Evolutionary conservation across 2,888 invertebrate genomes (phyloP), one percentile per base, ranked within the genome.

Genomic region (Amiota mariae): DNA sequence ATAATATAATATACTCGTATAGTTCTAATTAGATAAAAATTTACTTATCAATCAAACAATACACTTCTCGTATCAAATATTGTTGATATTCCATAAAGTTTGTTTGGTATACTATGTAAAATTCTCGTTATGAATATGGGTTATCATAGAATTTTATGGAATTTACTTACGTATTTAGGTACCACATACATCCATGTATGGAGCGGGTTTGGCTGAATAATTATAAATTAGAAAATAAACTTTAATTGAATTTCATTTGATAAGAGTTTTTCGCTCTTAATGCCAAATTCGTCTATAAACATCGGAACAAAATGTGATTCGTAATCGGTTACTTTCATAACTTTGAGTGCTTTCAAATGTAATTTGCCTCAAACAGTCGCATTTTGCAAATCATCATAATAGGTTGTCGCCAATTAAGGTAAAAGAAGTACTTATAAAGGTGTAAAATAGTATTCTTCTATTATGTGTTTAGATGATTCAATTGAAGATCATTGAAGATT

Each of bases 31-130:
- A 54, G 13, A 8, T 54, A 54, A 54, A 54, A 54, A 77, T 75
- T 75, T 61, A 47, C 80, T 84, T 86, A 86, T 86, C 85, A 84
- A 78, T 78, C 75, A 77, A 85, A 77, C 75, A 84, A 77, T 81
- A 79, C 77, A 66, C 47, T 24, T 66, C 71, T 59, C 81, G 72
- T 82, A 82, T 81, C 78, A 81, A 77, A 72, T 75, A 74, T 81
- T 81, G 76, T 75, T 78, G 79, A 36, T 75, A 74, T 59, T 72
- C 54, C 57, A 68, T 11, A 54, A n/a, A 61, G 67, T 70, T 36
- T 24, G 48, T 64, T 68, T 74, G 73, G 0, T 59, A 59, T 18
- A n/a, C 24, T 36, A n/a, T 46, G 13, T 36, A 36, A 12, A 13
- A n/a, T 18, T 63, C 8, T 48, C 11, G 8, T 48, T 18, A 8